Conservation (phyloP, 1,140 invertebrate species). For the Drosophila watanabei region DNA sequence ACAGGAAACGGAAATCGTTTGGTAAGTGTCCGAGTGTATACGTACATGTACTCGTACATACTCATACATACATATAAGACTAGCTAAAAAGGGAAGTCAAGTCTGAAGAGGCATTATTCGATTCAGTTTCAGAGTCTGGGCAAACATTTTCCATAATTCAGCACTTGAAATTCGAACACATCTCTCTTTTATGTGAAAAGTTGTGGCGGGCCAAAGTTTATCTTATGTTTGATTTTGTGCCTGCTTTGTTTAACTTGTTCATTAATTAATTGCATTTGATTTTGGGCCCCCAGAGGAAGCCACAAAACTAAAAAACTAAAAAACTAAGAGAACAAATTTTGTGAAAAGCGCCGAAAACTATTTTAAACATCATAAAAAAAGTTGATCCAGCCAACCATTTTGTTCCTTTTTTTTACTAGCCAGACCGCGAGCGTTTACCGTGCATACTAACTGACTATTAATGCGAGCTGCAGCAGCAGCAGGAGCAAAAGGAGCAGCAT, state of each 20-base stretch:
- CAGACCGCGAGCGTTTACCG: conserved; percentile 60
- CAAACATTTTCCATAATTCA: conserved; percentile 47
- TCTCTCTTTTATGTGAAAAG: conserved; percentile 41
- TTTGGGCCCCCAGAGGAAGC: conserved; percentile 15
- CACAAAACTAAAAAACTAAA: conserved; percentile 4
- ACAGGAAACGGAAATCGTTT: conserved; percentile 80
- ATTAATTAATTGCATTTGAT: conserved; percentile 75
- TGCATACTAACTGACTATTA: conserved; percentile 77
- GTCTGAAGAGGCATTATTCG: background rate
- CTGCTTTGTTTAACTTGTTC: conserved; percentile 30
- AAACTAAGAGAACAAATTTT: background rate
- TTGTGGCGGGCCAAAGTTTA: conserved; percentile 10
- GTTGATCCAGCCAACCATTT: conserved; percentile 41
- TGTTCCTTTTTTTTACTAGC: conserved; percentile 26
- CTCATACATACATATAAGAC: background rate
- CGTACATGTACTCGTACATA: conserved; percentile 2
- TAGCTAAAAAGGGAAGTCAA: background rate
- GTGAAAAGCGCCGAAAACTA: conserved; percentile 33
- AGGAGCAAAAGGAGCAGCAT: too few relatives aligned
- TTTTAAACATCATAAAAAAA: conserved; percentile 62
- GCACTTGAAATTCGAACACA: conserved; percentile 12
- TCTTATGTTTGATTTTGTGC: conserved; percentile 34
- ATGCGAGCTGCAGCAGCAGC: conserved; percentile 34
- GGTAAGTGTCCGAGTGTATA: conserved; percentile 23
- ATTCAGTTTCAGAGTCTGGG: conserved; percentile 5